Base-by-base conservation (phyloP, 92 coral and sea anemone genomes). In the Paragorgia papillata region DNA sequence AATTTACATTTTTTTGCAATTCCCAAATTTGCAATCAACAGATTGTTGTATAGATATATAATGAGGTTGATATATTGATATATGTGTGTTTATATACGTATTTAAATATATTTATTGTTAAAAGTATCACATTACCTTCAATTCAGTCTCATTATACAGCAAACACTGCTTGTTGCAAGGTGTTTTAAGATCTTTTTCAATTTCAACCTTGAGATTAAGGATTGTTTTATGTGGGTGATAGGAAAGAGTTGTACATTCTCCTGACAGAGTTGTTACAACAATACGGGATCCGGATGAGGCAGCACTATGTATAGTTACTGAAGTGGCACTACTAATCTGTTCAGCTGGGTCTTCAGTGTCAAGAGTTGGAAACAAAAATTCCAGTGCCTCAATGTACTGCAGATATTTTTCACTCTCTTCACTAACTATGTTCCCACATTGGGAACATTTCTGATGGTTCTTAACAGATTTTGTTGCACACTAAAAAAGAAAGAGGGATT, bases 391-490 rank as follows among this genome's bases (percentile, higher is more conserved):
- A n/a, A 71, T 33, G 54, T 71, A 71, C 14, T 54, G 37, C 78
- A 33, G 64, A 34, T 71, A 71, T 35, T 28, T 21, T 17, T 53
- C 78, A 35, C 54, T 71, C 10, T 71, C 49, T 71, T 71, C 78
- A 24, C 10, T 33, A 12, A 55, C 78, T 9, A 34, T 4, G 22
- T 3, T 71, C 29, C 32, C 78, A 35, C 78, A 71, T 32, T 71
- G 78, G 13, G 78, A 71, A 55, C 78, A 71, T 37, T 71, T 71
- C 20, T 71, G 53, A 14, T 0, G 8, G 1, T 19, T 53, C 50
- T 51, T 55, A 5, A 71, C 78, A 19, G 78, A 71, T 7, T 28
- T 51, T 32, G 63, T 55, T 13, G 33, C 64, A 55, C 78, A 71
- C 78, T 71, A 35, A 31, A 29, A 50, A 37, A 4, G n/a, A n/a